A percentile compares a stretch with the other conserved stretches of the same genome.
These are phyloP conservation scores for Caranx ignobilis DNA, from an alignment of 2,113 vertebrate species.

Conservation along the genomic window DNA sequence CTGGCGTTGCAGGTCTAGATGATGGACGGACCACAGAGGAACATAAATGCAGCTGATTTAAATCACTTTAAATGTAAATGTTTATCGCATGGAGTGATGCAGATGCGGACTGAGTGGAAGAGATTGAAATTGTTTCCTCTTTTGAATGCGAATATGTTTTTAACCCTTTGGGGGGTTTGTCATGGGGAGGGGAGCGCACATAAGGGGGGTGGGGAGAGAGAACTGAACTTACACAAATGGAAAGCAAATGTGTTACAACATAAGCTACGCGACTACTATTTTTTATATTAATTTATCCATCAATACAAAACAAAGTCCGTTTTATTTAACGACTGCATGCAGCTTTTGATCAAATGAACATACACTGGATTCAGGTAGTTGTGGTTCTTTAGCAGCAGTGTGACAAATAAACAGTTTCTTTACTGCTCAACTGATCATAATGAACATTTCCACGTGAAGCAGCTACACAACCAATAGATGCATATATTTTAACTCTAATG, in stretches of 20 bases:
- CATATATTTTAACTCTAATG: neutral
- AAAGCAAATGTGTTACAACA: slow-evolving; percentile 2
- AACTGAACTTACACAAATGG: slow-evolving; percentile 13
- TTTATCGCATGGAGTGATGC: slow-evolving; percentile 84
- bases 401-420: neutral
- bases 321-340: neutral
- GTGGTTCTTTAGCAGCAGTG: neutral
- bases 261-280: neutral
- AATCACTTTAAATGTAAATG: slow-evolving; percentile 89
- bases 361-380: neutral
- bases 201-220: neutral
- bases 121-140: slow-evolving; percentile 77
- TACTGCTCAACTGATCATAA: neutral
- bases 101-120: slow-evolving; percentile 78
- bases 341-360: neutral
- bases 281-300: neutral
- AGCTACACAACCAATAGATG: neutral
- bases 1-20: slow-evolving; percentile 63
- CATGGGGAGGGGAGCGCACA: neutral
- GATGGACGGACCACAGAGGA: slow-evolving; percentile 81
- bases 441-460: too few relatives aligned
- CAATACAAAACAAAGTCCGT: neutral
- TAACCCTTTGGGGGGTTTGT: slow-evolving; percentile 39
- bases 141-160: slow-evolving; percentile 72
- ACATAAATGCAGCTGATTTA: slow-evolving; percentile 83